A percentile compares a stretch with the other conserved stretches of the same genome.
phyloP scores from a whole-genome alignment of 1,140 invertebrate species.

The Diplogasteroides magnus region DNA sequence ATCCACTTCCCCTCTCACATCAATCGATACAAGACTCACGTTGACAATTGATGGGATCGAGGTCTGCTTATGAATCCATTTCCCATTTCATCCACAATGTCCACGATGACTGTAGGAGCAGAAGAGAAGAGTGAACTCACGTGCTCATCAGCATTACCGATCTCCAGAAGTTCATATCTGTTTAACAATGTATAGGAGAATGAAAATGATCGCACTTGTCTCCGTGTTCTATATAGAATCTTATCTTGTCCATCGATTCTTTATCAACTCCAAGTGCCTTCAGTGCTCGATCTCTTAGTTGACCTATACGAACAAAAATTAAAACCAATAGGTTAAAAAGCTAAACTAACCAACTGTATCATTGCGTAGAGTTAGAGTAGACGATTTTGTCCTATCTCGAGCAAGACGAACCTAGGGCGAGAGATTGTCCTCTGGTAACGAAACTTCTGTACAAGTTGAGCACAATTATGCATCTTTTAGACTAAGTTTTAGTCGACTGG shows the following conservation, averaged over 20 bases:
- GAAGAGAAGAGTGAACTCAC: not conserved
- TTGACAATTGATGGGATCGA: too few relatives aligned
- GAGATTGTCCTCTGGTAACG: too few relatives aligned
- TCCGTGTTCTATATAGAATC: not conserved
- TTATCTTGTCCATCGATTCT: not conserved
- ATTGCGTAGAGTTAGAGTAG: not conserved
- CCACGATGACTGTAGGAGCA: conserved; percentile 5
- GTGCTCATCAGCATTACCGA: not conserved
- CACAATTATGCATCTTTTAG: too few relatives aligned
- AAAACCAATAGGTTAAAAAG: not conserved
- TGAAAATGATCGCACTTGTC: not conserved
- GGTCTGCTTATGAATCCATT: conserved; percentile 14
- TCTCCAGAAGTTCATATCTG: not conserved
- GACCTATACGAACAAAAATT: not conserved
- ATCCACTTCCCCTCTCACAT: too few relatives aligned
- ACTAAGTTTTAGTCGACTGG: too few relatives aligned
- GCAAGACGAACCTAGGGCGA: not conserved
- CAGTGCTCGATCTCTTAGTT: not conserved
- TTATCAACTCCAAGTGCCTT: not conserved
- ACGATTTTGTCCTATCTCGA: not conserved
- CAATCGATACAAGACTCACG: too few relatives aligned
- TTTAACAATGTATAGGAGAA: not conserved
- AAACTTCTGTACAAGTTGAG: too few relatives aligned
- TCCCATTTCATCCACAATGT: conserved; percentile 14
- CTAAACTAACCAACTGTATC: not conserved